These are phyloP conservation scores for Panulirus ornatus DNA, from an alignment of 1,140 invertebrate species.

Conservation along the genomic window DNA sequence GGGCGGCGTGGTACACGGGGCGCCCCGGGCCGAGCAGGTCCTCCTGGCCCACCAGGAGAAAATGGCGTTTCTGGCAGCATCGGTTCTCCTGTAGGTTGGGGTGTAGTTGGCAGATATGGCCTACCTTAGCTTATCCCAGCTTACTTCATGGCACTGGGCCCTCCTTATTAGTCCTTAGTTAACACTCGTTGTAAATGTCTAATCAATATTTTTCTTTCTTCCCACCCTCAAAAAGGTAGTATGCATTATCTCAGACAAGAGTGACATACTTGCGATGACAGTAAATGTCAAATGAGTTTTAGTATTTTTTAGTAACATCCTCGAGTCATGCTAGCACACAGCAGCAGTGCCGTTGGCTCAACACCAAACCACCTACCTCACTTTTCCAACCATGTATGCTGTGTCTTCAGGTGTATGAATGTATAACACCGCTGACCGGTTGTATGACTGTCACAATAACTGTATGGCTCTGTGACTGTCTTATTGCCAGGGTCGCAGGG, in stretches of 20 bases:
- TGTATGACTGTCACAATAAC: background rate
- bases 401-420: background rate
- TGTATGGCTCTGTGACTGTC: constrained; percentile 31
- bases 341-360: background rate
- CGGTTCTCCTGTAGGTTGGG: constrained; percentile 73
- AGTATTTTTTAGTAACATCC: no score
- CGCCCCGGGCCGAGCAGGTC: constrained; percentile 55
- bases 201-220: no score
- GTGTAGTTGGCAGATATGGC: background rate
- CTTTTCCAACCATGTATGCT: background rate
- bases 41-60: constrained; percentile 65
- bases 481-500: constrained; percentile 49
- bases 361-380: no score
- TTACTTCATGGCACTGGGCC: no score
- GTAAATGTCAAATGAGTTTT: no score
- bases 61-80: constrained; percentile 72
- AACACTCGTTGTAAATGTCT: no score
- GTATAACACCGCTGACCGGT: background rate
- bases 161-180: no score
- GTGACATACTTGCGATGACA: no score
- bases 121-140: background rate
- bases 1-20: constrained; percentile 78
- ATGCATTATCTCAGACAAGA: no score
- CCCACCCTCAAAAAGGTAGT: no score
- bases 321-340: background rate